Evolutionary conservation across 2,113 vertebrate genomes (phyloP), one percentile per base, ranked within the genome.

Genomic region (Phodopus roborovskii): DNA sequence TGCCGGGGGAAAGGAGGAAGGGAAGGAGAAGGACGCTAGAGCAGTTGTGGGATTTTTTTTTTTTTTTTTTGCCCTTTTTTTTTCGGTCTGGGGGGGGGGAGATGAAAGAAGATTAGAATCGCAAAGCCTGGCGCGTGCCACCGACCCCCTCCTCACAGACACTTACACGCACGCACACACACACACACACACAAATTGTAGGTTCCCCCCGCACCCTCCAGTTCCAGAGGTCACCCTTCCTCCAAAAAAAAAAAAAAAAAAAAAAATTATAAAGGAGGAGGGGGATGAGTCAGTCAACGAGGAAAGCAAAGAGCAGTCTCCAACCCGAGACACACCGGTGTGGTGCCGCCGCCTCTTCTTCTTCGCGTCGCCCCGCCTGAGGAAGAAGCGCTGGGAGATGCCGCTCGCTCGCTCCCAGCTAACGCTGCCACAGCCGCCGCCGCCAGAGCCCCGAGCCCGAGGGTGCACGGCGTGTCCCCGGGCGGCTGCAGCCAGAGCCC

Each of bases 351-450:
- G 98, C 97, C 98, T 17, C 77, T 10, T 45, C 82, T 85, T 85
- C 39, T 85, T 36, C 62, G 42, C 64, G 98, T 99, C 99, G 98
- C 98, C 99, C 98, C 99, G 98, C 98, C 98, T 98, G 96, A 98
- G 98, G 96, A 62, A 98, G 98, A 98, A 99, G 97, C 97, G 91
- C 97, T 99, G 83, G 33, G 48, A 87, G 83, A 90, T 90, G 88
- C 96, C 85, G 94, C 50, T 70, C 84, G 16, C 62, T 85, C 96
- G 36, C 94, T 79, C 87, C 73, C 92, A 79, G 97, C 97, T 97
- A 97, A 83, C 75, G 91, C 96, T 92, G 87, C 91, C 53, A 92
- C 10, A 96, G 91, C 96, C 86, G 91, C 95, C 92, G 86, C 94
- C 93, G 87, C 91, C 53, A 92, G 10, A 97, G 92, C 96, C 93